Percentiles rank a stretch among this genome's conserved stretches.
Evolutionary conservation across 2,888 invertebrate species (phyloP).

Genomic region (Acanthosoma haemorrhoidale): DNA sequence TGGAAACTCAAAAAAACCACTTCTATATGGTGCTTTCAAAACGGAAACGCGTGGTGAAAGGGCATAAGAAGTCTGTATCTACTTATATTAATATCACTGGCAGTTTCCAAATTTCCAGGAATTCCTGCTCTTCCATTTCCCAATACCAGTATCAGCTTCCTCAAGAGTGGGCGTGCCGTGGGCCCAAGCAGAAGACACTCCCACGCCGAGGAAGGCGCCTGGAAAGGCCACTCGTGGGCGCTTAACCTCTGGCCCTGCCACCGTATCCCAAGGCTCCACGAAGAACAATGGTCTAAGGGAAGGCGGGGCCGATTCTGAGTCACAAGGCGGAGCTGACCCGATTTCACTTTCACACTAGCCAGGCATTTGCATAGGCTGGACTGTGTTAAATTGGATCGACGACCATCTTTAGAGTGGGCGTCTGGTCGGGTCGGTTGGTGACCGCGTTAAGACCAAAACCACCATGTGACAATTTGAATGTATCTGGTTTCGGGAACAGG

Average conservation of each 20-base stretch:
- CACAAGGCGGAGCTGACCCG: background rate
- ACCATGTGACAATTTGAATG: too few relatives aligned
- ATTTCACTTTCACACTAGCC: background rate
- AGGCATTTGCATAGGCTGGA: background rate
- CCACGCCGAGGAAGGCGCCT: constrained; percentile 3
- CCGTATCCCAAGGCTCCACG: background rate
- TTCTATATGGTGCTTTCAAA: too few relatives aligned
- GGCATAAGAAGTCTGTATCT: too few relatives aligned
- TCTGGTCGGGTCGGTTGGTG: background rate
- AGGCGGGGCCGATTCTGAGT: background rate
- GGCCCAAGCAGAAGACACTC: background rate
- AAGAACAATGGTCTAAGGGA: background rate
- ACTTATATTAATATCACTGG: too few relatives aligned
- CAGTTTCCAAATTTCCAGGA: too few relatives aligned
- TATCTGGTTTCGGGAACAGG: too few relatives aligned
- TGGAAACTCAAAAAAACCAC: too few relatives aligned
- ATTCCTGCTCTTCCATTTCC: too few relatives aligned
- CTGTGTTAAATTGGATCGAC: too few relatives aligned
- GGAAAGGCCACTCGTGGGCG: background rate
- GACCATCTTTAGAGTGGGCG: background rate
- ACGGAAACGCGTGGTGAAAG: too few relatives aligned
- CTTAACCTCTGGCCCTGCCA: background rate
- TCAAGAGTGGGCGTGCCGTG: too few relatives aligned
- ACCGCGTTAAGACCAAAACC: too few relatives aligned
- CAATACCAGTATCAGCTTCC: background rate